Evolutionary conservation across 2,888 invertebrate species (phyloP), one percentile per base, ranked within the genome.

Genomic region (Carpatolechia fugitivella): DNA sequence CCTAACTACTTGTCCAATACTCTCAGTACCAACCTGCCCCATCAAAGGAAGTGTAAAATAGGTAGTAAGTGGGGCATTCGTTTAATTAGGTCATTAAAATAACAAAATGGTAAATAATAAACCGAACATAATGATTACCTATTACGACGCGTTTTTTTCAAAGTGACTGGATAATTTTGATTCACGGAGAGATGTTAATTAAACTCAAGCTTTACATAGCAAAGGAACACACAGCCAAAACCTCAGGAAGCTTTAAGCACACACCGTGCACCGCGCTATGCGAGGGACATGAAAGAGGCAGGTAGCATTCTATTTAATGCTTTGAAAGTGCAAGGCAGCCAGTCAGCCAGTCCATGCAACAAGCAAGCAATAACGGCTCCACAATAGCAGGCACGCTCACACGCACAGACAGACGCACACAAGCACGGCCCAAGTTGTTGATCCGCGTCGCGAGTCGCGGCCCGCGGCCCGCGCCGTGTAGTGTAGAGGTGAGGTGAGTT

Each of bases 361-460:
- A 56, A 49, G 49, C 29, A 36, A 50, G 40, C 38, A 40, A 8
- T 36, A 38, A 11, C 20, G 29, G 24, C n/a, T 33, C 18, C 33
- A 52, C 56, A 55, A 47, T 60, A 51, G 55, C 46, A 30, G 35
- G 35, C 18, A 51, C 53, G 54, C 60, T 54, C 54, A 55, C 58
- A 53, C 54, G 44, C 48, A 54, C 33, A 53, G 10, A 31, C 44
- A 52, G 52, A 56, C 54, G 47, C 53, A 59, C 47, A 54, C 47
- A 30, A 33, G 10, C 16, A 33, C 16, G 54, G 29, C 31, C 11
- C 55, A 61, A 57, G 56, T 69, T 74, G 74, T 73, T 76, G 72
- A 74, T 72, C 68, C 72, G 67, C 73, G 62, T 54, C 60, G 58
- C 59, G 36, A 11, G 36, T 7, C 14, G 36, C 36, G 35, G n/a